Conservation (phyloP, 2,113 vertebrate species). For the Phyllostomus hastatus region DNA sequence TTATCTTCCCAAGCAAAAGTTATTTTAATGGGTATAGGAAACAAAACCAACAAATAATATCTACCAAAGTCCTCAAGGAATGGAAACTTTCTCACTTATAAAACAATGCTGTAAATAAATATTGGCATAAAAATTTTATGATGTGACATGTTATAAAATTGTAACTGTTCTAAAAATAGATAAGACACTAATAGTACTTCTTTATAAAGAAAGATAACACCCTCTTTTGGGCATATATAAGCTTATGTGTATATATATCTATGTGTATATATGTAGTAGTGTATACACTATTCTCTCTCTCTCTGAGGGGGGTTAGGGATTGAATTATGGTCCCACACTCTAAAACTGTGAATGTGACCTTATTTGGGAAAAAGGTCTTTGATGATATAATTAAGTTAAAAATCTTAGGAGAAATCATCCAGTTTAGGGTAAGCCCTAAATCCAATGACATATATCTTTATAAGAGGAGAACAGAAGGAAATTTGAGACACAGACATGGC, state of each 20-base stretch:
- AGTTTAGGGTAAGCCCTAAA: background rate
- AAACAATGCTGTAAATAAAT: background rate
- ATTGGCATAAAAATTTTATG: background rate
- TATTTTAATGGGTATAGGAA: background rate
- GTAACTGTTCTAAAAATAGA: background rate
- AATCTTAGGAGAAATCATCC: background rate
- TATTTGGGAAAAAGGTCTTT: background rate
- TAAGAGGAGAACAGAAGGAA: background rate
- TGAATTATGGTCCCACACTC: background rate
- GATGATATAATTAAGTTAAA: background rate
- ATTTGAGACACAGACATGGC: background rate
- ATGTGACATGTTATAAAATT: background rate
- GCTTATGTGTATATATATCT: background rate
- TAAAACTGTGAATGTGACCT: background rate
- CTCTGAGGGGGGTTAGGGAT: no score
- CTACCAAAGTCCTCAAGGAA: background rate
- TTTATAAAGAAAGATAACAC: background rate
- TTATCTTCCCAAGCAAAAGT: background rate
- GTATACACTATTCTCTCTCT: background rate
- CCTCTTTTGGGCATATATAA: background rate
- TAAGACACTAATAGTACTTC: background rate
- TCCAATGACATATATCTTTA: background rate
- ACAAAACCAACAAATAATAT: background rate
- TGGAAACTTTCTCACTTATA: background rate
- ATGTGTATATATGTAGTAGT: background rate